Evolutionary conservation across 2,888 invertebrate species (phyloP), one percentile per base, ranked within the genome.

Genomic region (Heteromurus nitidus): DNA sequence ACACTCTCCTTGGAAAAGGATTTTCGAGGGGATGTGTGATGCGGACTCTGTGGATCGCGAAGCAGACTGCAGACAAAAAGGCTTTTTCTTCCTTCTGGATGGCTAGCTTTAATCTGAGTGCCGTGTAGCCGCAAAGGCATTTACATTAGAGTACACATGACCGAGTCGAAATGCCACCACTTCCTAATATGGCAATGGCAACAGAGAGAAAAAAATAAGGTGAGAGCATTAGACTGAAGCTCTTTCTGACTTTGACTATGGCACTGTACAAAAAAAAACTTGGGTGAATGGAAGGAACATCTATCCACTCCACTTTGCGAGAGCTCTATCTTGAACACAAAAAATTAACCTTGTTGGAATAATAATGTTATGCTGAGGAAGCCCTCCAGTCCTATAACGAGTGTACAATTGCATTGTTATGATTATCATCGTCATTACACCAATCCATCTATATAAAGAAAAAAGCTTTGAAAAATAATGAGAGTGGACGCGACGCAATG

Each of bases 101-200:
- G n/a, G 31, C 28, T n/a, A 28, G 26, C 42, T 13, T 22, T 28
- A 55, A 26, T 26, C 55, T 26, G 18, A 24, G 20, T n/a, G 2
- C n/a, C n/a, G n/a, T n/a, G n/a, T n/a, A 62, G 31, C 28, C 28
- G 30, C 31, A 24, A 22, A n/a, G 9, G 13, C 26, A 31, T 7
- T 18, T 31, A 42, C 42, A 64, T 20, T 36, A 68, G 68, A 18
- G 60, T 36, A 76, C 68, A 82, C 82, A 83, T 83, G 83, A 75
- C 70, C 83, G 69, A 83, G 58, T 76, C 75, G 42, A 74, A 74
- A 73, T 62, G 62, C 73, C 47, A 47, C 62, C 58, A 73, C 36
- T 62, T 62, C 73, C 73, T 58, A 73, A 73, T 44, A 62, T 18
- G 69, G 69, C 30, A 26, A 42, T 42, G 36, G 2, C 7, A 62